Evolutionary conservation across 2,113 vertebrate species (phyloP).

Genomic region (Rana temporaria): DNA sequence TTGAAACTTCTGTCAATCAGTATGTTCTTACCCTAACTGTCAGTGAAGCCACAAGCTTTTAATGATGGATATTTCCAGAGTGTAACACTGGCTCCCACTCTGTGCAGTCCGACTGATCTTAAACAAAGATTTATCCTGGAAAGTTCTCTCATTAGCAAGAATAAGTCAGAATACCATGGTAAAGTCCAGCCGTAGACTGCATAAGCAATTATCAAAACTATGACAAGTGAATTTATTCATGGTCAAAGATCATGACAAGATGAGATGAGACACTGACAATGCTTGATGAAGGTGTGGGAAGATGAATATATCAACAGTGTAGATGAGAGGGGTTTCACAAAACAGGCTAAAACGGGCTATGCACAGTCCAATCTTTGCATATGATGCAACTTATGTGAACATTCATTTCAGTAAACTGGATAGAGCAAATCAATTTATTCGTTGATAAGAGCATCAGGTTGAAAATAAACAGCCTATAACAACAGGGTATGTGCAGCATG

Average conservation of each 20-base stretch:
- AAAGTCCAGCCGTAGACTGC: not conserved
- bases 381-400: not conserved
- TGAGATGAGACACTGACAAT: not conserved
- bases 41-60: not conserved
- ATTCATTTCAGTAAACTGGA: not conserved
- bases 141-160: not conserved
- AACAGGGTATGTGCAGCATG: no score
- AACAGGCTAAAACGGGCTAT: no score
- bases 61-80: constrained; percentile 24
- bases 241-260: not conserved
- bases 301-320: no score
- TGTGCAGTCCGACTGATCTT: not conserved
- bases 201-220: not conserved
- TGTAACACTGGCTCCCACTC: not conserved
- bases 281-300: not conserved
- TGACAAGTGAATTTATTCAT: not conserved
- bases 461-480: no score
- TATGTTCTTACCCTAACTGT: not conserved
- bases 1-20: not conserved
- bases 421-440: not conserved
- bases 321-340: no score
- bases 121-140: not conserved
- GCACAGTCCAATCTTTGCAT: no score
- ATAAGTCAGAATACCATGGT: not conserved
- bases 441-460: no score